Evolutionary conservation across 2,113 vertebrate species (phyloP), one percentile per base, ranked within the genome.

Genomic region (Phalacrocorax aristotelis): DNA sequence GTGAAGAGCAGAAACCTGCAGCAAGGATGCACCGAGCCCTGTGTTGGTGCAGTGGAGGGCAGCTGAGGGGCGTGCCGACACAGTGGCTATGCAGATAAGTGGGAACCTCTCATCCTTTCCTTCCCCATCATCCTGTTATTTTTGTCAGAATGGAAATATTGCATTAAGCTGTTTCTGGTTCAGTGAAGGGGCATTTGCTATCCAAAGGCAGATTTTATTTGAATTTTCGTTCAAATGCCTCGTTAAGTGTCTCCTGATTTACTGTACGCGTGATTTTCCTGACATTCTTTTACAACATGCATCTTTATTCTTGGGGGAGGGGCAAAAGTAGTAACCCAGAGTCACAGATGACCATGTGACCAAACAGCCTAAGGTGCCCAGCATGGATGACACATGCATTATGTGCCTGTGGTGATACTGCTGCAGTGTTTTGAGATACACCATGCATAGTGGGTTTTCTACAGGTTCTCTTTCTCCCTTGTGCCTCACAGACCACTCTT

Each of bases 101-200:
- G 70, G 78, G 74, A 94, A 36, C 58, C 62, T 61, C 95, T 85
- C 83, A 48, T 64, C 58, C 57, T 69, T 44, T 69, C 44, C 75
- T 88, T 92, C 75, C 94, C 86, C 58, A 34, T 48, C 88, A 40
- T 16, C 42, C 90, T 3, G 14, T 60, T 93, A 25, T 65, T 88
- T 79, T 83, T 86, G 85, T 88, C 66, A 74, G 52, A 80, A 65
- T 88, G 40, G 58, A 92, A 86, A 29, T 79, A 61, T 26, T 80
- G 58, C 86, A 55, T 92, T 92, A 86, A 90, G 86, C 66, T 74
- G 23, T 88, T 94, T 95, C 90, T 95, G 94, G 93, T 95, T 96
- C 95, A 96, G 40, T 80, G 94, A 34, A 61, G 75, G 93, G 94
- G 7, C 85, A 83, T 52, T 44, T 80, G 66, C 79, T 80, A 21